Conservation (phyloP, 2,797 vertebrate genomes). For the Apodemus agrarius region DNA sequence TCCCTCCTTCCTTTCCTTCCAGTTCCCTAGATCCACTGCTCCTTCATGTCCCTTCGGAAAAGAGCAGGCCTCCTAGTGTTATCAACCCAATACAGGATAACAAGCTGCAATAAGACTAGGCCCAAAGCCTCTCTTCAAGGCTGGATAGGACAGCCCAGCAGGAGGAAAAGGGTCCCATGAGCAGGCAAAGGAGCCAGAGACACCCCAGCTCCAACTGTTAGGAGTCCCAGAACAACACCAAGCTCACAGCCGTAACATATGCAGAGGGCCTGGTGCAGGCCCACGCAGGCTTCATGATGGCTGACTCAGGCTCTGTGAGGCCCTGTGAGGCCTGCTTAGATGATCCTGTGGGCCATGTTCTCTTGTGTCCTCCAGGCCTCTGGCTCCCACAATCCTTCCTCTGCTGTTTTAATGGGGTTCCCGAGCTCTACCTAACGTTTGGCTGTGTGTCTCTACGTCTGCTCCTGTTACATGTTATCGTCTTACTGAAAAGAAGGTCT, state of each 20-base stretch:
- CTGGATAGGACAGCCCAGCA: too few relatives aligned
- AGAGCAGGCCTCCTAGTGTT: neutral
- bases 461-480: fast-evolving
- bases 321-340: neutral
- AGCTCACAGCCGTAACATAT: neutral
- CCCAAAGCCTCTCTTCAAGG: neutral
- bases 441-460: neutral
- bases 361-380: neutral
- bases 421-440: neutral
- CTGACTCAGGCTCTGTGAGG: too few relatives aligned
- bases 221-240: too few relatives aligned
- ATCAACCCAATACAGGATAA: neutral
- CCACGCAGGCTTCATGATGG: neutral
- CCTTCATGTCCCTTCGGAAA: neutral
- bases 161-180: neutral
- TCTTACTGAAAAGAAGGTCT: neutral
- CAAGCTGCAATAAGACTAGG: neutral
- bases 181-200: neutral
- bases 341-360: neutral
- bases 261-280: too few relatives aligned
- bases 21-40: neutral
- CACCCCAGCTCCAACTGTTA: too few relatives aligned
- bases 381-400: neutral
- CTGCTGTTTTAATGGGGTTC: too few relatives aligned
- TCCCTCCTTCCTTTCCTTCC: neutral